A percentile compares a stretch with the other conserved stretches of the same genome.
These are phyloP conservation scores for Peromyscus polionotus DNA, from an alignment of 2,113 vertebrate genomes.

Conservation along the genomic window DNA sequence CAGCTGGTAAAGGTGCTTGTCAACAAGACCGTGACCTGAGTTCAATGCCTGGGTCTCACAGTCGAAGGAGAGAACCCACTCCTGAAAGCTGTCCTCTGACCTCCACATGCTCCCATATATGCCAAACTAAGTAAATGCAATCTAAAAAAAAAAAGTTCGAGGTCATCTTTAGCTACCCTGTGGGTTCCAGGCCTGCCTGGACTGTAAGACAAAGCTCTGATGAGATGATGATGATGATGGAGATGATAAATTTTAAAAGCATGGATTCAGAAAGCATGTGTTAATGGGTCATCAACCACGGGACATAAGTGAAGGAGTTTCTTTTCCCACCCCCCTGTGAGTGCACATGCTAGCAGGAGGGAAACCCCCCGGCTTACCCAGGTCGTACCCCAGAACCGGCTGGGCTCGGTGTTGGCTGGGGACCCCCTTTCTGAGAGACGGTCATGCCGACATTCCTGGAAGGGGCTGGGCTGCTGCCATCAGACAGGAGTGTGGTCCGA, in stretches of 20 bases:
- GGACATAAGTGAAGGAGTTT: neutral
- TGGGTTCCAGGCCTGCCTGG: neutral
- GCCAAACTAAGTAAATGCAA: neutral
- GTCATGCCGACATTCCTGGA: slow-evolving; percentile 94
- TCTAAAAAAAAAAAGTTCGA: neutral
- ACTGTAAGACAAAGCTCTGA: neutral
- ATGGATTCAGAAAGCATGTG: neutral
- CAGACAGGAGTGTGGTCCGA: slow-evolving; percentile 84
- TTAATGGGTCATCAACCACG: neutral
- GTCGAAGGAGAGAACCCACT: neutral
- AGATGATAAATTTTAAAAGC: neutral
- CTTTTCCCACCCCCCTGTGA: neutral
- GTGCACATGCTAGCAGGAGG: too few relatives aligned
- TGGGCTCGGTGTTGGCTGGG: slow-evolving; percentile 85
- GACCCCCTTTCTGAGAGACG: slow-evolving; percentile 88
- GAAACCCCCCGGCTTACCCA: slow-evolving; percentile 88
- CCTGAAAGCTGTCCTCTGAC: neutral
- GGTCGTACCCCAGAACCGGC: slow-evolving; percentile 87
- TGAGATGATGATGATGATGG: neutral
- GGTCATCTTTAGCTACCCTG: neutral
- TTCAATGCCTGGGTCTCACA: neutral
- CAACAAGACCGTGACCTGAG: neutral
- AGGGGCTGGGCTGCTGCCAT: slow-evolving; percentile 91
- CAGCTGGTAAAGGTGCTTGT: neutral
- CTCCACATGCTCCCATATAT: neutral